phyloP scores from a whole-genome alignment of 2,888 invertebrate species.

The Megamerina dolium region DNA sequence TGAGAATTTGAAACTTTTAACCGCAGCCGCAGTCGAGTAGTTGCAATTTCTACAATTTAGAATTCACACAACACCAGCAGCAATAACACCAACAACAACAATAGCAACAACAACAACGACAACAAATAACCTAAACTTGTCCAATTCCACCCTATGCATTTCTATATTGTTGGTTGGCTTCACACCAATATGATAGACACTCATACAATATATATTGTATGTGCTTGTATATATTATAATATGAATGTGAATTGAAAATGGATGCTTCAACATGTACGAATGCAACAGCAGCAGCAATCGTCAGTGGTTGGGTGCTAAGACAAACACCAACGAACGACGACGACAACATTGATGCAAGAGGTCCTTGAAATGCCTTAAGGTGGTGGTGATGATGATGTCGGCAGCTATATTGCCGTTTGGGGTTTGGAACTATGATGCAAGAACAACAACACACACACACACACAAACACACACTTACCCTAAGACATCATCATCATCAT shows the following conservation, averaged over 20 bases:
- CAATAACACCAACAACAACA: neutral
- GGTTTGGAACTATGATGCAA: too few relatives aligned
- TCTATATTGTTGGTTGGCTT: too few relatives aligned
- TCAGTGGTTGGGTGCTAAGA: neutral
- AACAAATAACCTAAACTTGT: too few relatives aligned
- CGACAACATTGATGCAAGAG: constrained; percentile 7
- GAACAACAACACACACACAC: neutral
- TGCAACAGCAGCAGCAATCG: neutral
- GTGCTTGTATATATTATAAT: neutral
- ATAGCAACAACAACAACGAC: neutral
- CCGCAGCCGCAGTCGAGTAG: constrained; percentile 2
- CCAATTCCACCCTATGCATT: too few relatives aligned
- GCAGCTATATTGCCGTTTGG: too few relatives aligned
- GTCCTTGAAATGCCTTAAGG: constrained; percentile 6
- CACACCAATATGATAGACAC: too few relatives aligned
- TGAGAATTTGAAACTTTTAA: constrained; percentile 5
- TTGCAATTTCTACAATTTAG: constrained; percentile 1
- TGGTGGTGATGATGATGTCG: too few relatives aligned
- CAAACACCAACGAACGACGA: neutral
- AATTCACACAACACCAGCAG: constrained; percentile 2
- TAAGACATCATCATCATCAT: neutral
- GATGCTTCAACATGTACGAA: constrained; percentile 1
- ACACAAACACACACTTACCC: neutral
- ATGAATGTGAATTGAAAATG: constrained; percentile 2
- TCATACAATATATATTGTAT: too few relatives aligned